These are phyloP conservation scores for Falcaria lacertinaria DNA, from an alignment of 2,888 invertebrate genomes.

Conservation along the genomic window DNA sequence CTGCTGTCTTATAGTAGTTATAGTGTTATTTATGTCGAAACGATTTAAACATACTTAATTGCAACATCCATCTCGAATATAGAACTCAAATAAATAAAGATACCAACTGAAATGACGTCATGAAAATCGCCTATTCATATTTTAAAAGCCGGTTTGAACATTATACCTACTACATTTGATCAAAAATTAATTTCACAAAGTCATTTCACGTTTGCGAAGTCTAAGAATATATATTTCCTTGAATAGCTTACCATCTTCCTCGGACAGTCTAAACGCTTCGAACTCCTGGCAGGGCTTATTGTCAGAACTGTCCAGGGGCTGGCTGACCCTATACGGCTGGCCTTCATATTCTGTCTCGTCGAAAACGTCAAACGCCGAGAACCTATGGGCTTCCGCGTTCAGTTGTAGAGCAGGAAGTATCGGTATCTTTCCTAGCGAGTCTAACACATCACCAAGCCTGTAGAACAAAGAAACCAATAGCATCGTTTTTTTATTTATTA, in stretches of 20 bases:
- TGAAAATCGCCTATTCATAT: neutral
- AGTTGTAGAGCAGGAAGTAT: conserved; percentile 87
- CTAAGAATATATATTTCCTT: neutral
- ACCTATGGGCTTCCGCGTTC: conserved; percentile 81
- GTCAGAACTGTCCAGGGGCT: conserved; percentile 59
- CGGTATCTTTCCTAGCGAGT: conserved; percentile 89
- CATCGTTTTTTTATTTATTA: neutral
- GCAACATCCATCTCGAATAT: neutral
- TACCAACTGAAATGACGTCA: neutral
- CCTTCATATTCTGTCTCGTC: conserved; percentile 74
- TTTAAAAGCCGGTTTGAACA: neutral
- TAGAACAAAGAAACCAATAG: conserved; percentile 28
- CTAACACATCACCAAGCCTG: conserved; percentile 87
- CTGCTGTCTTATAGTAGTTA: no score
- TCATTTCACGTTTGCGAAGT: neutral
- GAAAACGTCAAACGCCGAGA: conserved; percentile 82
- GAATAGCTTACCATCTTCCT: conserved; percentile 63
- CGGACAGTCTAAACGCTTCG: conserved; percentile 67
- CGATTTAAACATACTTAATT: neutral
- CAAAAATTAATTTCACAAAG: no score
- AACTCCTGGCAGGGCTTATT: conserved; percentile 58
- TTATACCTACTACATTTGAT: no score
- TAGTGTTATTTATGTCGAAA: no score
- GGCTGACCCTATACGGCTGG: conserved; percentile 56
- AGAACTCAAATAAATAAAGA: neutral